Evolutionary conservation across 2,888 invertebrate genomes (phyloP), one percentile per base, ranked within the genome.

Genomic region (Bursaphelenchus okinawaensis): DNA sequence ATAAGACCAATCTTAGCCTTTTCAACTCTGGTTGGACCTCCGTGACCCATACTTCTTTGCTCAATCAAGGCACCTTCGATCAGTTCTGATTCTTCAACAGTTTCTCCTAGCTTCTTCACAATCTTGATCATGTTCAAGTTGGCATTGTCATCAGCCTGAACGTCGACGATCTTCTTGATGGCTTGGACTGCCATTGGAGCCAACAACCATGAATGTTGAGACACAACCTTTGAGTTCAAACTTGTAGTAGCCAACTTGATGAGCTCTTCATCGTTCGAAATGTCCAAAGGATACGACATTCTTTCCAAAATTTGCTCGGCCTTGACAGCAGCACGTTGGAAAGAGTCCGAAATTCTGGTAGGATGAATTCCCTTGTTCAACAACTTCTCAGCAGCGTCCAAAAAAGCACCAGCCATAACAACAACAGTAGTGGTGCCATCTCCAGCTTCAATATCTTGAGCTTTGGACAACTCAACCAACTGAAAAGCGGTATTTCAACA

Each of bases 381-480:
- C 16, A 99, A 87, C 82, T 92, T 92, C 83, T 93, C 91, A 59
- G 93, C 90, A 59, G 94, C 92, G 85, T 96, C 94, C 62, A 99
- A 86, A 58, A 99, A 85, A 71, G 94, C 92, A 58, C 98, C 98
- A 74, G 95, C 96, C 80, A 98, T 89, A 7, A 99, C 91, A 9
- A 96, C 96, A 62, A 98, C 98, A 23, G 94, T 92, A 9, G 98
- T 99, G 23, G 98, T 99, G 66, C 98, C 98, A 86, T 99, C 98
- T 55, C 98, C 98, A 77, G 98, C 98, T 85, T 96, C 96, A 78
- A 95, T 89, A 84, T 99, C 98, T 86, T 81, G 98, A 20, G 98
- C 96, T 81, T 93, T 91, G 0, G 96, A 95, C 72, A 99, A 86
- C 85, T 98, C 98, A 4, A 99, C 98, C 83, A 98, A 87, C 92